Base-by-base conservation (phyloP, 2,797 vertebrate species). In the Remorina albescens region DNA sequence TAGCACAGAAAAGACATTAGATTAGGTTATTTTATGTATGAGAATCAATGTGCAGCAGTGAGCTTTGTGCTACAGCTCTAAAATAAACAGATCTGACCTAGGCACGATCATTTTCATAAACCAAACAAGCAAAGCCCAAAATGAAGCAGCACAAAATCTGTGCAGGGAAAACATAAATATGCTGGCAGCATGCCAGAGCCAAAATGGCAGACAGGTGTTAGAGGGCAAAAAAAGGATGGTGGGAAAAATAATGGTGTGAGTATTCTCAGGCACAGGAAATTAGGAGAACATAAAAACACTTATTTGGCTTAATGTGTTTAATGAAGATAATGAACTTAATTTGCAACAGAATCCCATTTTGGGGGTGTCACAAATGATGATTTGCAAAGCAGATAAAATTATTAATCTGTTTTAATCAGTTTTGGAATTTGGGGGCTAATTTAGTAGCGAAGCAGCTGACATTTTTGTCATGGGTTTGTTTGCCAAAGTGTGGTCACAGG, bases 141-240 rank as follows among this genome's bases (percentile, higher is more conserved):
- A 89, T 76, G 68, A 66, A 75, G 61, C 78, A 51, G 78, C 28
- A 67, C 79, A 78, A 82, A 88, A 77, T 86, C 70, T 70, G 56
- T 63, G 50, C 72, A 51, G 78, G 81, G 76, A 84, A 87, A 89
- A 84, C 84, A 91, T 87, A 82, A 90, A 84, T 69, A 49, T 6
- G 25, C 75, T 92, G 92, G 92, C 88, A 26, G 16, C 8, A 13
- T 28, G 86, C 91, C 91, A 93, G 64, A 81, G 56, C 74, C 63
- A 53, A 87, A 92, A 93, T 91, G 86, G 77, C 77, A 82, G 84
- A 86, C 90, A 92, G 92, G 92, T 94, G 92, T 91, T 89, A 60
- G 81, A 89, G 91, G 92, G 86, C 86, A 91, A 72, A 51, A 69
- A 86, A 76, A 80, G 74, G 75, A 81, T 74, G 64, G 47, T 34